A percentile compares a stretch with the other conserved stretches of the same genome.
These are phyloP conservation scores for Falco naumanni DNA, from an alignment of 2,797 vertebrate genomes.

Conservation along the genomic window DNA sequence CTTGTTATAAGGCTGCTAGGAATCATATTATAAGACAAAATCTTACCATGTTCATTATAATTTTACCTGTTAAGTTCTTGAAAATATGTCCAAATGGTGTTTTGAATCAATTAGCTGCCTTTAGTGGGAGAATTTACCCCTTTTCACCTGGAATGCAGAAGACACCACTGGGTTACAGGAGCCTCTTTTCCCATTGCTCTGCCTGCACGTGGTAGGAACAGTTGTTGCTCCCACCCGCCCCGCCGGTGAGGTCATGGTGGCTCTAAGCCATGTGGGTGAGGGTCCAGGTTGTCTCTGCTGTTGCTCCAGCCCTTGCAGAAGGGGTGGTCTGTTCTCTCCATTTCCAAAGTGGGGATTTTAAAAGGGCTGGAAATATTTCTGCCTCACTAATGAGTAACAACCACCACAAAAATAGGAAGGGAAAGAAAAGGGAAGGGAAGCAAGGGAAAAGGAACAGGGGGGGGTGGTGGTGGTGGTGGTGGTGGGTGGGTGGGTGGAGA, in stretches of 20 bases:
- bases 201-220: background rate
- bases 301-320: background rate
- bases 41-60: background rate
- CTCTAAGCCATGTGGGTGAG: rapidly evolving
- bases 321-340: background rate
- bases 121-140: background rate
- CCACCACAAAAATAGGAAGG: rapidly evolving
- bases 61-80: background rate
- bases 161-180: rapidly evolving
- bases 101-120: background rate
- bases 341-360: background rate
- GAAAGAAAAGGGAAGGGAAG: no score
- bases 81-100: background rate
- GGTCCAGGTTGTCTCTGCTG: background rate
- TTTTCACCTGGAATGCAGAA: background rate
- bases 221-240: rapidly evolving
- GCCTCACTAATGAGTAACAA: background rate
- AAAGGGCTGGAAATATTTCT: background rate
- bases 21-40: background rate
- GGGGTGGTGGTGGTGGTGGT: no score
- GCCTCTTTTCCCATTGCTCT: background rate
- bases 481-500: background rate
- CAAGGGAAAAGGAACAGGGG: no score
- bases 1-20: background rate
- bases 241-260: rapidly evolving